Evolutionary conservation across 2,888 invertebrate genomes (phyloP).

Genomic region (Bombylius discolor): DNA sequence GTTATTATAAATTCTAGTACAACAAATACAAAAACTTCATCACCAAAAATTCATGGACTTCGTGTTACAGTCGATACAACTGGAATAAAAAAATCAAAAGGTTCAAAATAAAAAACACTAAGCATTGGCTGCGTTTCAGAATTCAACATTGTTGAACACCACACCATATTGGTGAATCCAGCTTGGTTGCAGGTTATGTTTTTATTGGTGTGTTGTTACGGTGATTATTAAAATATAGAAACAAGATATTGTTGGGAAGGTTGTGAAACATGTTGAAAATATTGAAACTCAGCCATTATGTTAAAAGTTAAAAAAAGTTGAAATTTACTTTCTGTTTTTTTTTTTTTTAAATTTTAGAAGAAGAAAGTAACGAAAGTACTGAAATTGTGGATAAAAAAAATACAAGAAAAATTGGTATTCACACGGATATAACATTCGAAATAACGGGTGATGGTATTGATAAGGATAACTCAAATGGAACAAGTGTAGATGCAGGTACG

Average conservation of each 20-base stretch:
- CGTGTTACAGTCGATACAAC: constrained; percentile 37
- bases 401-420: constrained; percentile 35
- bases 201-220: no score
- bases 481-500: constrained; percentile 29
- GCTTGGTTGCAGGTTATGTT: no score
- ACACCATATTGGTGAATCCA: neutral
- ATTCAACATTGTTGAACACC: no score
- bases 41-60: constrained; percentile 36
- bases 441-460: constrained; percentile 28
- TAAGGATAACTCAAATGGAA: constrained; percentile 24
- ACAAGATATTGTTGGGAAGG: no score
- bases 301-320: no score
- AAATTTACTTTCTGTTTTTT: neutral
- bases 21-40: constrained; percentile 10
- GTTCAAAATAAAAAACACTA: constrained; percentile 18
- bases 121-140: no score
- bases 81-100: constrained; percentile 30
- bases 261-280: no score
- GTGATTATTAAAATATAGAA: no score
- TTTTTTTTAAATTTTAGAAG: constrained; percentile 20
- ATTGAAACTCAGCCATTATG: no score
- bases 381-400: constrained; percentile 33
- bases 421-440: constrained; percentile 37
- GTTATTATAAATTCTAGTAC: constrained; percentile 12
- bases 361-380: constrained; percentile 30